phyloP scores from a whole-genome alignment of 2,888 invertebrate genomes.

The Mimas tiliae region DNA sequence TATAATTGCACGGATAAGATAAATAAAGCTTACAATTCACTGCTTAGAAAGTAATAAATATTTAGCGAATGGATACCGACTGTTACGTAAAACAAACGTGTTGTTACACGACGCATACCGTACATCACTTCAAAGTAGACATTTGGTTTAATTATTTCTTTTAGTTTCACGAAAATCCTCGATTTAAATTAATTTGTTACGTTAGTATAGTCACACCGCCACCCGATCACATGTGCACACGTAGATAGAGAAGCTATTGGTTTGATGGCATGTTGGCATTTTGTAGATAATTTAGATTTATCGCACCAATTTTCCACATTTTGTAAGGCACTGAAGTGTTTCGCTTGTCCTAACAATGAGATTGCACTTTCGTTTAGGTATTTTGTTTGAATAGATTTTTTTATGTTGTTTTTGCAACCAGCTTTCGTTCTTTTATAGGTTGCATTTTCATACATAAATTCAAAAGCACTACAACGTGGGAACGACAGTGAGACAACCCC shows the following conservation, averaged over 20 bases:
- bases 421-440: constrained; percentile 87
- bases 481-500: constrained; percentile 86
- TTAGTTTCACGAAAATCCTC: constrained; percentile 15
- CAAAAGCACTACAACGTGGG: constrained; percentile 67
- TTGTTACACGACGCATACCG: constrained; percentile 39
- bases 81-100: constrained; percentile 33
- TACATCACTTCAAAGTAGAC: constrained; percentile 29
- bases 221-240: constrained; percentile 23
- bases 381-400: constrained; percentile 49
- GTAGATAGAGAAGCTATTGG: constrained; percentile 16
- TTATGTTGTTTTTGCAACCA: constrained; percentile 78
- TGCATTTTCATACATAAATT: constrained; percentile 84
- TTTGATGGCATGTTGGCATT: constrained; percentile 32
- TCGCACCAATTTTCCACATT: constrained; percentile 23
- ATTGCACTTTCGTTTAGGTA: constrained; percentile 41
- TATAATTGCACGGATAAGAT: constrained; percentile 1
- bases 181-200: constrained; percentile 17
- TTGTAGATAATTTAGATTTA: constrained; percentile 27
- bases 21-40: constrained; percentile 29
- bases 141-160: constrained; percentile 23
- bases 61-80: constrained; percentile 31
- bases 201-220: constrained; percentile 5
- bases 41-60: constrained; percentile 31
- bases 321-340: constrained; percentile 37
- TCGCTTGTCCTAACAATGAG: constrained; percentile 54